Percentiles rank a stretch among this genome's conserved stretches.
These are phyloP conservation scores for Mesocentrotus franciscanus DNA, from an alignment of 53 echinoderm and acorn worm genomes.

Conservation along the genomic window DNA sequence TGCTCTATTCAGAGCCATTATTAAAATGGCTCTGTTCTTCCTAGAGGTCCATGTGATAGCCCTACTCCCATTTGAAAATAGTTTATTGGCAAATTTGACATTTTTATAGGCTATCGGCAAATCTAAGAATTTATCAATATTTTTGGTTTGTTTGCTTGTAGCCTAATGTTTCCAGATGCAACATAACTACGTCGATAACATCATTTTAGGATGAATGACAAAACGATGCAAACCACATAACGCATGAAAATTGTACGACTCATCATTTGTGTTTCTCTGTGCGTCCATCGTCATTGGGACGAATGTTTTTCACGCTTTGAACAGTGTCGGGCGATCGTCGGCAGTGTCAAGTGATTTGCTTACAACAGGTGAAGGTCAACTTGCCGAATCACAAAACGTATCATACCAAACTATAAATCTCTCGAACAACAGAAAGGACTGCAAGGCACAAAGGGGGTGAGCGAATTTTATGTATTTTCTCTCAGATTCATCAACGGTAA, in stretches of 20 bases:
- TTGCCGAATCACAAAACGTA: conserved; percentile 50
- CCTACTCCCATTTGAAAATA: too few relatives aligned
- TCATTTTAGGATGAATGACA: background rate
- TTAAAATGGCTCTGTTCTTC: too few relatives aligned
- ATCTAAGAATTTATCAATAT: too few relatives aligned
- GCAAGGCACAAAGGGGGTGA: background rate
- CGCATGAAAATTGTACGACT: background rate
- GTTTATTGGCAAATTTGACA: too few relatives aligned
- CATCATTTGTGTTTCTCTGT: background rate
- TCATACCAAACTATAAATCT: conserved; percentile 51
- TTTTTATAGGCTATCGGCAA: too few relatives aligned
- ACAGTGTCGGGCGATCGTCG: conserved; percentile 28
- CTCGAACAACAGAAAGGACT: conserved; percentile 22
- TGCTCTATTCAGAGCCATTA: too few relatives aligned
- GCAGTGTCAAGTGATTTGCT: conserved; percentile 56
- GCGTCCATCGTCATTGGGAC: background rate
- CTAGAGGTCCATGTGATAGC: too few relatives aligned
- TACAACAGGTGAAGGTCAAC: conserved; percentile 22
- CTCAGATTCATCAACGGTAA: background rate
- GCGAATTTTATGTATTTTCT: background rate
- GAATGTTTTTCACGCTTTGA: conserved; percentile 39
- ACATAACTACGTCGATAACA: background rate
- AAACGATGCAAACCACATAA: conserved; percentile 8
- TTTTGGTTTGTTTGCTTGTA: background rate
- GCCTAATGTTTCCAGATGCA: background rate